Percentiles rank a stretch among this genome's conserved stretches.
phyloP scores from a whole-genome alignment of 2,113 vertebrate genomes.

The Nothobranchius furzeri region DNA sequence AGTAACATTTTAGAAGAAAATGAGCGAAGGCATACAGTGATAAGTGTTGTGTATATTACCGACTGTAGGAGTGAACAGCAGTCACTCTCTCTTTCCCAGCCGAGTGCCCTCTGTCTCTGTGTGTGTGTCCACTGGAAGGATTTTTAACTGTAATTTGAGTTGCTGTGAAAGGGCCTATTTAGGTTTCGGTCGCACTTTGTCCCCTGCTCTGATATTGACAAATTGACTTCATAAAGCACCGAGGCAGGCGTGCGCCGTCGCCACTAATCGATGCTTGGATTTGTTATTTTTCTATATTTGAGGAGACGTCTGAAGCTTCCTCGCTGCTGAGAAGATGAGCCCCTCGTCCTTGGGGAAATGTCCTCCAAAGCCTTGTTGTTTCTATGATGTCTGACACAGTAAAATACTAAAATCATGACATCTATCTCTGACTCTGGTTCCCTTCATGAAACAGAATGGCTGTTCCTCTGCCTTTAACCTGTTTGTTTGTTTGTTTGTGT shows the following conservation, averaged over 20 bases:
- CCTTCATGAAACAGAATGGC: slow-evolving; percentile 22
- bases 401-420: slow-evolving; percentile 44
- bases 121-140: slow-evolving; percentile 23
- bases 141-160: slow-evolving; percentile 38
- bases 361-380: slow-evolving; percentile 57
- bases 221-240: slow-evolving; percentile 78
- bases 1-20: slow-evolving; percentile 42
- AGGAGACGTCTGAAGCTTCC: slow-evolving; percentile 43
- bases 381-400: slow-evolving; percentile 42
- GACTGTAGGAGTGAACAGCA: slow-evolving; percentile 14
- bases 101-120: neutral
- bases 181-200: slow-evolving; percentile 43
- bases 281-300: slow-evolving; percentile 69
- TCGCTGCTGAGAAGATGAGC: slow-evolving; percentile 51
- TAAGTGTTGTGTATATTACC: neutral
- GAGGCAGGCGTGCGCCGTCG: slow-evolving; percentile 69
- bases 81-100: slow-evolving; percentile 21
- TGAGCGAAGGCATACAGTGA: slow-evolving; percentile 15
- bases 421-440: slow-evolving; percentile 1
- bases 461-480: slow-evolving; percentile 19
- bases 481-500: slow-evolving; percentile 30
- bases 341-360: slow-evolving; percentile 52
- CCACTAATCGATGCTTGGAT: slow-evolving; percentile 74
- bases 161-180: slow-evolving; percentile 59
- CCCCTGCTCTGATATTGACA: slow-evolving; percentile 66